Base-by-base conservation (phyloP, 2,888 invertebrate genomes). In the Netelia virgata region DNA sequence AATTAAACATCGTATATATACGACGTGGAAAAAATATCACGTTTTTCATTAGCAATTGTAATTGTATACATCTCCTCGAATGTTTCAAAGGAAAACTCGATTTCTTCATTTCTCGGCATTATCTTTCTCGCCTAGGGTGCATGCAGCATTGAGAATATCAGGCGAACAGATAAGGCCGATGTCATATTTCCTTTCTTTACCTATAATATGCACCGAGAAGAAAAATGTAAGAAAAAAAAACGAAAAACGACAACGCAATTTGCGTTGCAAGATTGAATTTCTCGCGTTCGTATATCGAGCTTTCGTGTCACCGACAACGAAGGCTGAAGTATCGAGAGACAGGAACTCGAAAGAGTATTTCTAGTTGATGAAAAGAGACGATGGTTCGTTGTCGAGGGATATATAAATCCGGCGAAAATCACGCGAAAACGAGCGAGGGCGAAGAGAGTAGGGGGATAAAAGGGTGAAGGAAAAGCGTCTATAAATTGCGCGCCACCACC, bases 351-450 rank as follows among this genome's bases (percentile, higher is more conserved):
- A 41, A 61, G 57, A 59, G 41, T 72, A 68, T 73, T 77, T 68
- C 73, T 66, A 66, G 64, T 53, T 78, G 77, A 74, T 84, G 69
- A 78, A 84, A 84, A 66, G 50, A 72, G 72, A 72, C 73, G 79
- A 78, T 82, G 77, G 82, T 73, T 77, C 77, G 73, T 73, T 78
- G 84, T 78, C 82, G 69, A 69, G 82, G 78, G 82, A 82, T 82
- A 50, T 69, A 84, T 82, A 77, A 82, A 84, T 82, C 74, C 59
- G 43, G 70, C 50, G 70, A 70, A 84, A 84, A 84, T 74, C 68
- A 68, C 50, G 55, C 43, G 61, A 70, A 63, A 78, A 61, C 64
- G 53, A 28, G 69, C 50, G 73, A 10, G 47, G 36, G 50, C 18
- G 61, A 74, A 66, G 57, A 10, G 14, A 59, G 63, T 55, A 59